Conservation (phyloP, 2,797 vertebrate genomes). For the Threskiornis aethiopicus region DNA sequence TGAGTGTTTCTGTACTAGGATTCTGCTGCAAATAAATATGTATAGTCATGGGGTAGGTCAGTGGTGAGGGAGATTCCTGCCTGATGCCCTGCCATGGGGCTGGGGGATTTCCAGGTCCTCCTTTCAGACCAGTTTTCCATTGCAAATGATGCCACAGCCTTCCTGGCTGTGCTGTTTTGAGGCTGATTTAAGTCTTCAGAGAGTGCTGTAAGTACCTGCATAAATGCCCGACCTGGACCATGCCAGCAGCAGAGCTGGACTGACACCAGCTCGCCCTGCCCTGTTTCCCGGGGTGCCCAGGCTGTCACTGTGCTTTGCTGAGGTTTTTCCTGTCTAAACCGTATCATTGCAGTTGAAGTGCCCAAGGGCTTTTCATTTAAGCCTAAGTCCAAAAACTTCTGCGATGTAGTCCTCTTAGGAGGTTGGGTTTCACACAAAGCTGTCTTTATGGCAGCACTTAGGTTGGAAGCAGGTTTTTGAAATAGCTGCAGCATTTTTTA, state of each 20-base stretch:
- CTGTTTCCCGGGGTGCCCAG: neutral
- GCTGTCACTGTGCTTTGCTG: accelerated
- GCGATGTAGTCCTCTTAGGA: neutral
- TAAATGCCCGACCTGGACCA: too few relatives aligned
- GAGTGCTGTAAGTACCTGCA: accelerated
- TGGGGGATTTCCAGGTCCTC: neutral
- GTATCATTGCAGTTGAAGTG: neutral
- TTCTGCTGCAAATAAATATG: neutral
- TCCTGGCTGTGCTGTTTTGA: neutral
- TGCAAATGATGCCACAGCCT: neutral
- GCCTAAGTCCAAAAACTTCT: neutral
- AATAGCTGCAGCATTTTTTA: neutral
- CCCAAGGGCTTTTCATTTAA: neutral
- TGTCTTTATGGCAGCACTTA: neutral
- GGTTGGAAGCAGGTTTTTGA: neutral
- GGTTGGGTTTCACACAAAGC: neutral
- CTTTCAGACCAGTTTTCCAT: neutral
- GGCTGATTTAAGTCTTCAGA: neutral
- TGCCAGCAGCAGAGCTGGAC: neutral
- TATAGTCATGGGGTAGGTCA: accelerated
- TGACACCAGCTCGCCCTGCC: neutral
- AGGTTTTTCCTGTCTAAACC: neutral
- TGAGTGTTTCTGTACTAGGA: neutral
- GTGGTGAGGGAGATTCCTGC: neutral
- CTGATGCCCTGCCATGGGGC: neutral